These are phyloP conservation scores for Anolis carolinensis DNA, from an alignment of 2,113 vertebrate genomes.

Conservation along the genomic window DNA sequence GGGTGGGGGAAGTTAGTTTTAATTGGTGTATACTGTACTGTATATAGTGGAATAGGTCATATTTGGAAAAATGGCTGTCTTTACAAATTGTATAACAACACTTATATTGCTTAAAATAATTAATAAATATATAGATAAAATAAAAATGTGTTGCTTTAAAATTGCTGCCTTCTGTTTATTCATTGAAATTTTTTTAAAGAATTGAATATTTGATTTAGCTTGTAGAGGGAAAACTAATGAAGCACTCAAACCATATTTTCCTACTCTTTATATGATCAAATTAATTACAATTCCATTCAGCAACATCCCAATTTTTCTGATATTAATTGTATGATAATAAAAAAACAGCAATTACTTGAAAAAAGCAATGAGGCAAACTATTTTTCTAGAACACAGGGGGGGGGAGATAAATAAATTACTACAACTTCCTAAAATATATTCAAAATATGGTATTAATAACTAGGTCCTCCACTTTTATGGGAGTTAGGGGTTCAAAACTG, in stretches of 20 bases:
- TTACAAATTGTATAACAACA: no score
- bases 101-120: no score
- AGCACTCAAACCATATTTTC: neutral
- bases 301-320: neutral
- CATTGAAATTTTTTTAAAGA: neutral
- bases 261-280: neutral
- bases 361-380: neutral
- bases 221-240: neutral
- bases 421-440: neutral
- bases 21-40: no score
- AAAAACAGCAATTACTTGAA: neutral
- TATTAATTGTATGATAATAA: neutral
- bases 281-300: neutral
- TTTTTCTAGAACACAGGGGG: neutral
- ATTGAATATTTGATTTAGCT: neutral
- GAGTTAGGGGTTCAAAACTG: no score
- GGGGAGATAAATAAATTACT: neutral
- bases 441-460: neutral
- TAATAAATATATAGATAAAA: no score
- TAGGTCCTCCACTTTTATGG: no score
- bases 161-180: neutral
- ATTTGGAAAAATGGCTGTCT: no score
- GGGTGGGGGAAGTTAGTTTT: no score
- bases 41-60: no score
- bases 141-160: conserved; percentile 21